A percentile compares a stretch with the other conserved stretches of the same genome.
Conservation (phyloP, 2,888 invertebrate species). For the Nymphalis polychloros region DNA sequence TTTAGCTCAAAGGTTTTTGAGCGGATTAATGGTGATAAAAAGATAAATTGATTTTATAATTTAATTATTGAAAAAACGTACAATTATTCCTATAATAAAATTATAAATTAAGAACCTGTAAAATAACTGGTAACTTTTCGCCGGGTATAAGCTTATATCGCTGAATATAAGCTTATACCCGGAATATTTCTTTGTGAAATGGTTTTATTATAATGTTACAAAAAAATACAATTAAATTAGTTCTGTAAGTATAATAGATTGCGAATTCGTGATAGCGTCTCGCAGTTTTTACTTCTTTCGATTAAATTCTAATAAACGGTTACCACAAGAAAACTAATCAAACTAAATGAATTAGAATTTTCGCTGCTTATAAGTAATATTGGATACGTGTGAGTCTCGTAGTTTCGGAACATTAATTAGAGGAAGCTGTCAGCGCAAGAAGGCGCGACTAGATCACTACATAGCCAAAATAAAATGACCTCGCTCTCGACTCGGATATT, state of each 20-base stretch:
- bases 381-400: slow-evolving; percentile 54
- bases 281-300: slow-evolving; percentile 4
- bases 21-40: too few species aligned
- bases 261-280: neutral
- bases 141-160: too few species aligned
- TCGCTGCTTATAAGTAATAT: slow-evolving; percentile 58
- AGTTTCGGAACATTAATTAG: slow-evolving; percentile 70
- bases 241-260: neutral
- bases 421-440: slow-evolving; percentile 74
- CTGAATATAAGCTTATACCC: neutral
- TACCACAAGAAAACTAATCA: slow-evolving; percentile 45
- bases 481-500: slow-evolving; percentile 38
- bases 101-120: too few species aligned
- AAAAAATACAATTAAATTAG: too few species aligned
- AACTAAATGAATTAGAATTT: slow-evolving; percentile 56
- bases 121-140: too few species aligned
- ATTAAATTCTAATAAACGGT: neutral
- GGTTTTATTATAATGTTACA: too few species aligned
- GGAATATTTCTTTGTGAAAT: neutral
- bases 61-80: too few species aligned
- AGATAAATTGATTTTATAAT: too few species aligned
- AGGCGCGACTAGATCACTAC: slow-evolving; percentile 66
- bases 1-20: too few species aligned
- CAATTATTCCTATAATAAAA: too few species aligned
- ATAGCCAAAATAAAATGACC: slow-evolving; percentile 56